phyloP scores from a whole-genome alignment of 2,888 invertebrate species.

The Charanyca ferruginea region DNA sequence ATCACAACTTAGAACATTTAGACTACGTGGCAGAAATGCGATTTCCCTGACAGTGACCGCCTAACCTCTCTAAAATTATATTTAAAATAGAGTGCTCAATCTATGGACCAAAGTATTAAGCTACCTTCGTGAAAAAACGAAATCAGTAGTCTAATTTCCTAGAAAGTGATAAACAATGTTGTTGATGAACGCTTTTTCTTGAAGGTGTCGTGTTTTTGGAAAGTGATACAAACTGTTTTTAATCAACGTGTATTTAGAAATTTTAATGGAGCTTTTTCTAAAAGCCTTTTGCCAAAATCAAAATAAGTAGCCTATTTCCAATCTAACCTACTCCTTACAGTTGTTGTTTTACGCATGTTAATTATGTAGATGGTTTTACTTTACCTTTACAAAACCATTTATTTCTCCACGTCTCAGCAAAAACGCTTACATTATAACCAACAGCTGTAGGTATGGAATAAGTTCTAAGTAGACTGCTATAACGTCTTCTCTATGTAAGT shows the following conservation, averaged over 20 bases:
- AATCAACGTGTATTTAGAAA: conserved; percentile 41
- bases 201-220: conserved; percentile 50
- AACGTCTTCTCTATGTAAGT: conserved; percentile 20
- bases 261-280: conserved; percentile 47
- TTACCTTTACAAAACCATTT: not conserved
- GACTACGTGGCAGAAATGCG: conserved; percentile 92
- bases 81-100: conserved; percentile 86
- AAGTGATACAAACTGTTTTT: conserved; percentile 48
- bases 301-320: conserved; percentile 26
- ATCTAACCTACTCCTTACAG: conserved; percentile 19
- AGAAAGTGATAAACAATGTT: conserved; percentile 59
- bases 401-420: not conserved
- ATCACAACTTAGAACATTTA: conserved; percentile 92
- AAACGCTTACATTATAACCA: not conserved
- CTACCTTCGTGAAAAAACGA: conserved; percentile 68
- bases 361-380: not conserved
- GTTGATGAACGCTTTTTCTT: conserved; percentile 50
- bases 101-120: conserved; percentile 88
- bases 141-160: conserved; percentile 65
- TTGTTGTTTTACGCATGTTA: not conserved
- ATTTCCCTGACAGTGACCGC: conserved; percentile 90
- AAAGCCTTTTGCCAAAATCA: conserved; percentile 66
- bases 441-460: conserved; percentile 24
- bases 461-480: conserved; percentile 9
- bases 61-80: conserved; percentile 71